Conservation (phyloP, 2,113 vertebrate genomes). For the Leptosomus discolor region DNA sequence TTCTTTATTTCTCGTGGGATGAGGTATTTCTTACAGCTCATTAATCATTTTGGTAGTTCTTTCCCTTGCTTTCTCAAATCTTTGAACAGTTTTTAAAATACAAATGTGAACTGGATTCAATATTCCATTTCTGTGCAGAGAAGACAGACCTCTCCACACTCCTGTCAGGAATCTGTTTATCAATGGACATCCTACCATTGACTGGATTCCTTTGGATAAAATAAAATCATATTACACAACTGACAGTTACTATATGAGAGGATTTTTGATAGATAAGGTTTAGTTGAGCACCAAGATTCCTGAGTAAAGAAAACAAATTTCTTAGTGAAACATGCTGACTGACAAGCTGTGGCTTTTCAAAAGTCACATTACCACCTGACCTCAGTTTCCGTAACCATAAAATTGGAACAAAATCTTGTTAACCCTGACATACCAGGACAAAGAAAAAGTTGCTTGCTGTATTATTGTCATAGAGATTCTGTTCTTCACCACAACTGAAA, state of each 20-base stretch:
- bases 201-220: neutral
- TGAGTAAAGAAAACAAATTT: neutral
- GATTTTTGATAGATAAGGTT: neutral
- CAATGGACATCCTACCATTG: neutral
- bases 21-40: neutral
- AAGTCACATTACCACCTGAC: neutral
- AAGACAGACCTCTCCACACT: neutral
- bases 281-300: neutral
- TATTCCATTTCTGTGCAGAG: neutral
- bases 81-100: neutral
- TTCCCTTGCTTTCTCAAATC: neutral
- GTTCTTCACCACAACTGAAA: neutral
- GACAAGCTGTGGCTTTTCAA: neutral
- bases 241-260: neutral
- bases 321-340: neutral
- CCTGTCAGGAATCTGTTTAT: neutral
- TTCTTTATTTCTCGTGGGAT: slow-evolving; percentile 4
- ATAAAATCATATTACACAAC: neutral
- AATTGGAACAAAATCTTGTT: neutral
- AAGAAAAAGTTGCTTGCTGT: neutral
- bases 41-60: slow-evolving; percentile 3
- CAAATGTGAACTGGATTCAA: neutral
- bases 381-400: neutral
- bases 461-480: neutral
- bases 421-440: neutral